Conservation (phyloP, 2,797 vertebrate species). For the Fistularia commersonii region DNA sequence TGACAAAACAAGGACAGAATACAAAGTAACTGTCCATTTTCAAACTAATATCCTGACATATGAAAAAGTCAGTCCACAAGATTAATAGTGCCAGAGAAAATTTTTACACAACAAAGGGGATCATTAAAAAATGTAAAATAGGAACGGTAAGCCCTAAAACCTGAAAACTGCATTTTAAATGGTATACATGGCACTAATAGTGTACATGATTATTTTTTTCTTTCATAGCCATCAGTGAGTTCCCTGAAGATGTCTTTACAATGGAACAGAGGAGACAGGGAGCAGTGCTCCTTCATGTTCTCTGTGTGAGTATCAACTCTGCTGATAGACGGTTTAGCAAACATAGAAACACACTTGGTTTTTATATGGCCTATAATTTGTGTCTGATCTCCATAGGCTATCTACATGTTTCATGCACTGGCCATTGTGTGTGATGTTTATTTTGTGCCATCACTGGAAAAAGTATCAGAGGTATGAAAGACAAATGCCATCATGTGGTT, state of each 20-base stretch:
- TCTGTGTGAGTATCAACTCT: conserved; percentile 72
- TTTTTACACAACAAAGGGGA: too few relatives aligned
- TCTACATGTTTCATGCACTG: conserved; percentile 82
- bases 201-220: conserved; percentile 12
- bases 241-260: conserved; percentile 78
- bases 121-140: too few relatives aligned
- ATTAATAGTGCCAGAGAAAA: too few relatives aligned
- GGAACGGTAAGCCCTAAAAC: neutral
- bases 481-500: too few relatives aligned
- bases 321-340: neutral
- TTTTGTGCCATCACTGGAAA: conserved; percentile 81
- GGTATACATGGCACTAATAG: neutral
- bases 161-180: neutral
- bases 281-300: conserved; percentile 74
- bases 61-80: too few relatives aligned
- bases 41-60: too few relatives aligned
- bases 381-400: conserved; percentile 60
- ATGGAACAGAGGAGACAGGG: conserved; percentile 72
- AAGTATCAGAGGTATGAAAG: conserved; percentile 74
- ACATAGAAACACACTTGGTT: neutral
- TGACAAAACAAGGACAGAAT: too few relatives aligned
- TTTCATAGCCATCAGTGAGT: conserved; percentile 71
- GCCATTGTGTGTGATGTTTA: conserved; percentile 82
- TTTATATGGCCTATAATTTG: neutral
- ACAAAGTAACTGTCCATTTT: too few relatives aligned